Percentiles rank a stretch among this genome's conserved stretches.
Conservation (phyloP, 23 tunicate genomes). For the Halocynthia aurantium region DNA sequence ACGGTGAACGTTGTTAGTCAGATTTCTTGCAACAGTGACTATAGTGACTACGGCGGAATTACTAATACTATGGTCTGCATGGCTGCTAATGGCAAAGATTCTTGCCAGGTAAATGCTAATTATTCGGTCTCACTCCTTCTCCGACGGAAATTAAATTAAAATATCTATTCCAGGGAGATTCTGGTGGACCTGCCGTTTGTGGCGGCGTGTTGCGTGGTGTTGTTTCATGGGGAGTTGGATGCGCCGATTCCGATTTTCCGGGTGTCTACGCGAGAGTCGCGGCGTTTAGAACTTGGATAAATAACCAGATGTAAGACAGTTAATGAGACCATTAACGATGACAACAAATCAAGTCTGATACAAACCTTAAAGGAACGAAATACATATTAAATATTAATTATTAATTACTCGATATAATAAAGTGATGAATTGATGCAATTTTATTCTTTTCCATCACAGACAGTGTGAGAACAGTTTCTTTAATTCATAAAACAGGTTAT, state of each 20-base stretch:
- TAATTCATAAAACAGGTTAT: too few species aligned
- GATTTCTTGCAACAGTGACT: slow-evolving; percentile 50
- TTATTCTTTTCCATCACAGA: too few species aligned
- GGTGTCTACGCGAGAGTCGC: slow-evolving; percentile 89
- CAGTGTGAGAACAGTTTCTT: too few species aligned
- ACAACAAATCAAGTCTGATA: too few species aligned
- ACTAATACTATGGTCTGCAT: slow-evolving; percentile 69
- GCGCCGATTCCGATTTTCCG: slow-evolving; percentile 75
- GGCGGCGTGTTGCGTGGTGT: slow-evolving; percentile 66
- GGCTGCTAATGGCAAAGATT: slow-evolving; percentile 79
- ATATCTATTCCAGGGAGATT: slow-evolving; percentile 68
- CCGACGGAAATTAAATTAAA: neutral
- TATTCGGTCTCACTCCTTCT: neutral
- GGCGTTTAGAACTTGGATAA: slow-evolving; percentile 68
- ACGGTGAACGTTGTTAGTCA: slow-evolving; percentile 52
- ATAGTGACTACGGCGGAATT: slow-evolving; percentile 49
- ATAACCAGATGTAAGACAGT: slow-evolving; percentile 19
- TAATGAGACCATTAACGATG: neutral
- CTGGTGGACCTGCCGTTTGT: slow-evolving; percentile 93
- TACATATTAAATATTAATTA: too few species aligned
- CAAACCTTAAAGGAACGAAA: too few species aligned
- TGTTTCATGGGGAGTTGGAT: slow-evolving; percentile 80
- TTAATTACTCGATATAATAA: too few species aligned
- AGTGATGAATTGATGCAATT: neutral
- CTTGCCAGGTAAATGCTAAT: slow-evolving; percentile 73